A percentile compares a stretch with the other conserved stretches of the same genome.
These are phyloP conservation scores for Galbula dea DNA, from an alignment of 2,113 vertebrate genomes.

Conservation along the genomic window DNA sequence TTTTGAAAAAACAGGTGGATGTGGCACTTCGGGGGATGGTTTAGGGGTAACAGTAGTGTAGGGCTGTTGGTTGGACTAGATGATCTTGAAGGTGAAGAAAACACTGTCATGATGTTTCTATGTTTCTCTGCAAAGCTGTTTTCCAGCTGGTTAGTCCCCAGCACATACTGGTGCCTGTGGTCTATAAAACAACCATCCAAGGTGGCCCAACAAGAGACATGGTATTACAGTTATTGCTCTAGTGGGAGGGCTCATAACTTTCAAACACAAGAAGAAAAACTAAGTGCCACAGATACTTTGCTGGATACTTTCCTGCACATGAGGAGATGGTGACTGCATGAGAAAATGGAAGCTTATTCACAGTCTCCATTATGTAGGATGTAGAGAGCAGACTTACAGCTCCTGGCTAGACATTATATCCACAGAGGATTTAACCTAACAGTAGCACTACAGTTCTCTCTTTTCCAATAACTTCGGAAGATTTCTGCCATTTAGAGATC, in stretches of 20 bases:
- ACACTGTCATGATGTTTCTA: too few species aligned
- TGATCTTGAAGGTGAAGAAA: too few species aligned
- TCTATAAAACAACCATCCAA: neutral
- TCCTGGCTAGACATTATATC: neutral
- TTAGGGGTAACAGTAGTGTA: too few species aligned
- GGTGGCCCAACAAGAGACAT: neutral
- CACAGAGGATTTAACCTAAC: neutral
- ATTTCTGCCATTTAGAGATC: neutral
- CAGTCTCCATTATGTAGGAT: neutral
- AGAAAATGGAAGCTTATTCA: neutral
- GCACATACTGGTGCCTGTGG: neutral
- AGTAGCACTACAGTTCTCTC: neutral
- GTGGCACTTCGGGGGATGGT: too few species aligned
- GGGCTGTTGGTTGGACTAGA: too few species aligned
- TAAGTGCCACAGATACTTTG: neutral
- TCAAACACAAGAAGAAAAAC: neutral
- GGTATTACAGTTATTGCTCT: neutral
- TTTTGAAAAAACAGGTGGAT: too few species aligned
- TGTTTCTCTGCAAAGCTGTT: neutral
- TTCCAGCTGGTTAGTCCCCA: neutral
- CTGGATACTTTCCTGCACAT: neutral
- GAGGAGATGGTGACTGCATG: neutral
- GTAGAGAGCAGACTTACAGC: neutral
- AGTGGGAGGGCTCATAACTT: neutral
- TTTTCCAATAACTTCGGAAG: neutral